Evolutionary conservation across 2,797 vertebrate species (phyloP), one percentile per base, ranked within the genome.

Genomic region (Phrynocephalus guinanensis): DNA sequence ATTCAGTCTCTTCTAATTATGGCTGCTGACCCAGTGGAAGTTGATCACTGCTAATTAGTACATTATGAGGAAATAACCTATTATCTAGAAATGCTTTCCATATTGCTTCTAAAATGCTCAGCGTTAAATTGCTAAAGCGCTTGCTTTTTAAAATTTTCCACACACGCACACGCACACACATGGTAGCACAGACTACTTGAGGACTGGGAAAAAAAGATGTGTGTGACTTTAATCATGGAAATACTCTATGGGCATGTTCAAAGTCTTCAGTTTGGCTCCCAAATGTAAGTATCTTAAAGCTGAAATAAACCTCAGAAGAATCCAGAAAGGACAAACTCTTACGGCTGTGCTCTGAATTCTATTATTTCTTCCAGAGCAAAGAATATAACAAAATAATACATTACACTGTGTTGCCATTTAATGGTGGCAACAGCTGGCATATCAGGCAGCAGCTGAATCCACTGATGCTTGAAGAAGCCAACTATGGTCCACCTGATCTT

Each of bases 31-130:
- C 88, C 88, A 79, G 56, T 89, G 63, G 44, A 93, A 95, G 82
- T 92, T 93, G 88, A 95, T 44, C 91, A 91, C 76, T 88, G 75
- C 81, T 93, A 94, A 93, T 94, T 92, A 94, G 73, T 88, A 76
- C 20, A 86, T 84, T 24, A 87, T 84, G 88, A 90, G 75, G 5
- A 85, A 89, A 67, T 90, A 82, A 88, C 67, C 26, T 79, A 82
- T 89, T 88, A 83, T 79, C 72, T 86, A 72, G 1, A 38, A 63
- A 70, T 44, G 86, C 90, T 2, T 68, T 4, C 52, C 30, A 5
- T 87, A 83, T 85, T 86, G 9, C 88, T 88, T 66, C n/a, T 70
- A 70, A 88, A 83, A 89, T 71, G 81, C 86, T 83, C 3, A 50
- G 1, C 81, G 44, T 83, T 78, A 88, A 48, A 82, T 83, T 56